A percentile compares a stretch with the other conserved stretches of the same genome.
Evolutionary conservation across 1,140 invertebrate genomes (phyloP).

Genomic region (Saccostrea echinata): DNA sequence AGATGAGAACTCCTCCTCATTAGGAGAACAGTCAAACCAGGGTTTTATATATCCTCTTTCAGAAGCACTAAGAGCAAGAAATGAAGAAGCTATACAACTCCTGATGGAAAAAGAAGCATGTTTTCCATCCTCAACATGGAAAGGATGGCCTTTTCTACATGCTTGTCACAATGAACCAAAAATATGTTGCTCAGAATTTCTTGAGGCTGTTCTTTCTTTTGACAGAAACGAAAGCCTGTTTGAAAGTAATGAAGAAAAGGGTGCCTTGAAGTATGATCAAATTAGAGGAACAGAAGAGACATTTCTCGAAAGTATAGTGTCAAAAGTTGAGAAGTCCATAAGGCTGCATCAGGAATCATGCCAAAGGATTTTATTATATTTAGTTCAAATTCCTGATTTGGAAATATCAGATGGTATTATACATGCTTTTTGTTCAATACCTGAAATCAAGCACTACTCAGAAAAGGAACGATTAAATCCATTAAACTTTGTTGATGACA

Average conservation of each 20-base stretch:
- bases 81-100: neutral
- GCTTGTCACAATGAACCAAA: neutral
- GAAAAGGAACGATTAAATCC: neutral
- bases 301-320: neutral
- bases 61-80: neutral
- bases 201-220: neutral
- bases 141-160: slow-evolving; percentile 20
- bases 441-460: neutral
- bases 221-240: neutral
- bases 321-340: neutral
- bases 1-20: neutral
- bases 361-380: neutral
- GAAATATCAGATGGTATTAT: neutral
- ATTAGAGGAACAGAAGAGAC: neutral
- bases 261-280: neutral
- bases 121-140: neutral
- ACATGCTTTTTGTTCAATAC: neutral
- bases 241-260: neutral
- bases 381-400: neutral
- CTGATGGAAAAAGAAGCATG: neutral
- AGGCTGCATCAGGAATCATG: neutral
- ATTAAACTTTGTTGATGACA: neutral
- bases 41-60: neutral
- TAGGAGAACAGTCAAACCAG: neutral
- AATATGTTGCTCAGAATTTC: neutral